Base-by-base conservation (phyloP, 2,888 invertebrate genomes). In the Drosophila stalkeri region DNA sequence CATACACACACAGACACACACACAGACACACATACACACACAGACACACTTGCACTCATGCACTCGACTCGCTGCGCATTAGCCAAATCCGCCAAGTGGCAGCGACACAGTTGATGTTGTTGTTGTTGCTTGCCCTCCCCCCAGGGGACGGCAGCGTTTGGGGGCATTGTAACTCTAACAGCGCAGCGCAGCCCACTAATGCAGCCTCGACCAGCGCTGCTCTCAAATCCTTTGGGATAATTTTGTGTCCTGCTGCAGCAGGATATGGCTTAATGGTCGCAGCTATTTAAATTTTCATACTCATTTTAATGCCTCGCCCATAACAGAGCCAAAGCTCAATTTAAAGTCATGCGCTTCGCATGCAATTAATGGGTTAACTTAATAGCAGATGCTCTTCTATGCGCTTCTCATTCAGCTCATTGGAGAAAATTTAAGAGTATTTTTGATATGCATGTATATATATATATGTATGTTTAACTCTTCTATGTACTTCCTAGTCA, bases 221-320 rank as follows among this genome's bases (percentile, higher is more conserved):
- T 46, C 18, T 41, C 41, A n/a, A 43, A 47, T 70, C 55, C 70
- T 12, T 35, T 41, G 67, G 67, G 56, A 49, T 20, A 39, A 39
- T 41, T 55, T 47, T 52, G 27, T 78, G 33, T 51, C 54, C 80
- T 52, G 67, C 39, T 51, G 62, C 67, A 71, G 66, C 77, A 75
- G 83, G 73, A 86, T 82, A 81, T 82, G 57, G 79, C 86, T 77
- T 86, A 86, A 90, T 86, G 83, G 90, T 66, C 75, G 81, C 77
- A 79, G 77, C 79, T 72, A 86, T 86, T 86, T 89, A 89, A 81
- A 86, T 82, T 79, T 77, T 68, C 41, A 86, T 82, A 64, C 59
- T 56, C 41, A 60, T 74, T 77, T 82, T 69, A 66, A 87, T 75
- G 69, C 60, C 41, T 41, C 62, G 1, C 23, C 46, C 16, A 23